Percentiles rank a stretch among this genome's conserved stretches.
Evolutionary conservation across 1,140 invertebrate genomes (phyloP).

Genomic region (Chironomus tepperi): DNA sequence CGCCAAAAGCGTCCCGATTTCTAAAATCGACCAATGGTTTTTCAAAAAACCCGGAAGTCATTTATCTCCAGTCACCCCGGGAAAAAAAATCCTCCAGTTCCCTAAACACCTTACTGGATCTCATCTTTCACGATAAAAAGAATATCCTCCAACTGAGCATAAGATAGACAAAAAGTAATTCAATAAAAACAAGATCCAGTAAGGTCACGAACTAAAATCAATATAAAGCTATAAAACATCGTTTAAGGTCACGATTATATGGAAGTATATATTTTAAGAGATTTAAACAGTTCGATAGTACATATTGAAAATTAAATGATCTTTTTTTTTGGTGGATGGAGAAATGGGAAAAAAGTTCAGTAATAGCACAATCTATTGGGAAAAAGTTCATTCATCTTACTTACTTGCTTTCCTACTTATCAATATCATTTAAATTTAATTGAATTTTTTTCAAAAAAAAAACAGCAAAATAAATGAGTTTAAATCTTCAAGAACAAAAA

Average conservation of each 20-base stretch:
- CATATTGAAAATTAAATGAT: not conserved
- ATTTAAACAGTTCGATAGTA: too few species aligned
- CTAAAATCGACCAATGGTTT: too few species aligned
- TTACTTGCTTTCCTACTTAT: not conserved
- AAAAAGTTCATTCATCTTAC: not conserved
- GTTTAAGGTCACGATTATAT: not conserved
- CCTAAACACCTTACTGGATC: too few species aligned
- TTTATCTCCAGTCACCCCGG: too few species aligned
- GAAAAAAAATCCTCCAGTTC: too few species aligned
- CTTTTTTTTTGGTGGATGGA: not conserved
- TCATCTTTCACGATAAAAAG: too few species aligned
- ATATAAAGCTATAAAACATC: conserved; percentile 5
- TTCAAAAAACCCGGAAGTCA: too few species aligned
- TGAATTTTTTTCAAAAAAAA: not conserved
- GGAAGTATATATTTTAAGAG: not conserved
- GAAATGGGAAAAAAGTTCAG: not conserved
- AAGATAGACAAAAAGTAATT: not conserved
- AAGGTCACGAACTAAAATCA: too few species aligned
- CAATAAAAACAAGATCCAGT: too few species aligned
- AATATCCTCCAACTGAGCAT: not conserved
- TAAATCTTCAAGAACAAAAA: too few species aligned
- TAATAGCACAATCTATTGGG: not conserved
- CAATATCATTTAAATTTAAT: conserved; percentile 15
- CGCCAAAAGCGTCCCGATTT: too few species aligned
- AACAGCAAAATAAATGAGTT: too few species aligned